These are phyloP conservation scores for Agrilus mali DNA, from an alignment of 2,888 invertebrate genomes.

Conservation along the genomic window DNA sequence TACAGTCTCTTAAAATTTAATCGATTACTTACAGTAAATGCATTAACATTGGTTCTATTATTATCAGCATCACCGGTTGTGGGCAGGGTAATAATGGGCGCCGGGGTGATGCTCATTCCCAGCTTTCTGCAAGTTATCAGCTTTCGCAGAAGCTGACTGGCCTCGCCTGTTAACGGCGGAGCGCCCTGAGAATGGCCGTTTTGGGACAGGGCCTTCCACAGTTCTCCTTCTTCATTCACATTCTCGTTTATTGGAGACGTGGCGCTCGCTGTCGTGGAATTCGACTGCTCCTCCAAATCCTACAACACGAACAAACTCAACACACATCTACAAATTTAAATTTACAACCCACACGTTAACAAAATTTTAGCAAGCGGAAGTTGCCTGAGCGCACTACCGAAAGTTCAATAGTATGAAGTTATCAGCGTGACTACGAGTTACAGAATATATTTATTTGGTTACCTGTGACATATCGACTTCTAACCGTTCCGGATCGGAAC, in stretches of 20 bases:
- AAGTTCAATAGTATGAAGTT: too few relatives aligned
- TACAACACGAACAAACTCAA: conserved; percentile 7
- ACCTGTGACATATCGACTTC: conserved; percentile 55
- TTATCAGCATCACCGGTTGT: too few relatives aligned
- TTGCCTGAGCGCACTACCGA: too few relatives aligned
- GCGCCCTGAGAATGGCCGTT: conserved; percentile 35
- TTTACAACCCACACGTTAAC: too few relatives aligned
- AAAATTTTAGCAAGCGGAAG: too few relatives aligned
- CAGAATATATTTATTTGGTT: conserved; percentile 7
- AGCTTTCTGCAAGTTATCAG: conserved; percentile 66
- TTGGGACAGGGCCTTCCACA: conserved; percentile 46
- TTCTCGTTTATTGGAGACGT: conserved; percentile 30
- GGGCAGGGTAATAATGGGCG: conserved; percentile 14
- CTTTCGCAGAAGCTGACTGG: conserved; percentile 61
- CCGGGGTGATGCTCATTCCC: conserved; percentile 47
- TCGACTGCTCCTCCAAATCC: conserved; percentile 31
- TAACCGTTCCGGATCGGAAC: conserved; percentile 61
- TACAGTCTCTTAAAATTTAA: too few relatives aligned
- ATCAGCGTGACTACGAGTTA: too few relatives aligned
- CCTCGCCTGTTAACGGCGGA: conserved; percentile 47
- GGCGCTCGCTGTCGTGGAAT: conserved; percentile 29
- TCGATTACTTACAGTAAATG: too few relatives aligned
- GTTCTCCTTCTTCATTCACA: conserved; percentile 29
- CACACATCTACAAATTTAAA: not conserved
- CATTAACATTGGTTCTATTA: too few relatives aligned